A percentile compares a stretch with the other conserved stretches of the same genome.
phyloP scores from a whole-genome alignment of 2,113 vertebrate genomes.

The Seriola dumerili region DNA sequence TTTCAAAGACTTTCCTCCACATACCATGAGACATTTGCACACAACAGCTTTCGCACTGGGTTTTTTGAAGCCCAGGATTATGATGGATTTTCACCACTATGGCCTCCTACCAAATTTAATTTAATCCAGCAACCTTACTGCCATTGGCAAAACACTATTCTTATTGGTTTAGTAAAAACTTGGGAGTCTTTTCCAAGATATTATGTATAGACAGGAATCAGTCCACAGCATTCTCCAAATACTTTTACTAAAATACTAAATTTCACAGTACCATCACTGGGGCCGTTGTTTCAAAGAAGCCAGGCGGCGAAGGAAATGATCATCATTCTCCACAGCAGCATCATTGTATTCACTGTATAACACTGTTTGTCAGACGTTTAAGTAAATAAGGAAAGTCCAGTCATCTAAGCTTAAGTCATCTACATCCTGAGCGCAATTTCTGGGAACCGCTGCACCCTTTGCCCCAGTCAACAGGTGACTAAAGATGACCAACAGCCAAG shows the following conservation, averaged over 20 bases:
- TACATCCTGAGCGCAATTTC: conserved; percentile 10
- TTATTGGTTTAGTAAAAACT: background rate
- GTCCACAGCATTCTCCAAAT: background rate
- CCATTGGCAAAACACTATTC: conserved; percentile 2
- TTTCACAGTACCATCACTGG: background rate
- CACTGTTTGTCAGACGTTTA: conserved; percentile 1
- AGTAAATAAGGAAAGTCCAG: conserved; percentile 8
- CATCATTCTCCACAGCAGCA: background rate
- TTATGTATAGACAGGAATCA: background rate
- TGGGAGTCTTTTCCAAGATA: background rate
- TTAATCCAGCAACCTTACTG: conserved; percentile 13
- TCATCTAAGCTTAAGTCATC: conserved; percentile 28
- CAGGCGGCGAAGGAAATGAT: background rate
- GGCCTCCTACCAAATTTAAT: conserved; percentile 20
- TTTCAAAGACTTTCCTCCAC: background rate
- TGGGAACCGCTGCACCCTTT: conserved; percentile 11
- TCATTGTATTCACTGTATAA: background rate
- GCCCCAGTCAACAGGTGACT: conserved; percentile 8
- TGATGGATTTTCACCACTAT: conserved; percentile 22
- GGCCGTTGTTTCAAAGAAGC: background rate
- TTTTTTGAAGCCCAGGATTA: conserved; percentile 14
- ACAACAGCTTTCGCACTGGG: conserved; percentile 9
- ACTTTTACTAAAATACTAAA: background rate
- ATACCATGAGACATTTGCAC: conserved; percentile 12
- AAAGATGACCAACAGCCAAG: conserved; percentile 25